phyloP scores from a whole-genome alignment of 2,888 invertebrate species.

The Ennomos fuscantarius region DNA sequence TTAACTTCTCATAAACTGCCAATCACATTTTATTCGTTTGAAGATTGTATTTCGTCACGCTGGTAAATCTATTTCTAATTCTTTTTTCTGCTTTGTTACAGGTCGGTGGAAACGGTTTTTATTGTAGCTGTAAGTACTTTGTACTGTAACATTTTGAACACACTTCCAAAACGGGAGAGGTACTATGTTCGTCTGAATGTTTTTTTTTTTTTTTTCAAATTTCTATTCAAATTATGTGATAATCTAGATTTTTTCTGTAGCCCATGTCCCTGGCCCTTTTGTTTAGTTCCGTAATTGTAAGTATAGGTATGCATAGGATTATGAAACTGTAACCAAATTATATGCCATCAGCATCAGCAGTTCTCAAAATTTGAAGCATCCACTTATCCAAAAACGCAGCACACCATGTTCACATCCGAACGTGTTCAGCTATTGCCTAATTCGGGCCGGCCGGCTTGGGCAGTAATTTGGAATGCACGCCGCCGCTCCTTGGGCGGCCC shows the following conservation, averaged over 20 bases:
- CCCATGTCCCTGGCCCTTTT: too few relatives aligned
- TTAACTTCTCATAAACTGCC: conserved; percentile 15
- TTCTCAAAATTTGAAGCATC: not conserved
- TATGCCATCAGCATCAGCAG: conserved; percentile 6
- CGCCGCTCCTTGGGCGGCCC: conserved; percentile 27
- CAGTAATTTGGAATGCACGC: conserved; percentile 23
- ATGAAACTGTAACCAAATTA: conserved; percentile 2
- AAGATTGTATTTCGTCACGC: conserved; percentile 18
- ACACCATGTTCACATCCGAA: conserved; percentile 17
- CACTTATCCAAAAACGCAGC: conserved; percentile 25
- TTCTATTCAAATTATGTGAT: too few relatives aligned
- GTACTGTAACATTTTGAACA: too few relatives aligned
- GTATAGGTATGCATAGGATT: conserved; percentile 3
- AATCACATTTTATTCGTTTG: conserved; percentile 13
- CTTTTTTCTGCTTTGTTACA: conserved; percentile 47
- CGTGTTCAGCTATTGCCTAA: conserved; percentile 23
- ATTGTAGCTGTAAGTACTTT: too few relatives aligned
- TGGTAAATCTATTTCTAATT: conserved; percentile 15
- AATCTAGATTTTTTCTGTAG: too few relatives aligned
- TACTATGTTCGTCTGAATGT: too few relatives aligned
- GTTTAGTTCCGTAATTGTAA: too few relatives aligned
- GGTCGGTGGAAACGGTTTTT: conserved; percentile 41
- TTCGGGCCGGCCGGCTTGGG: conserved; percentile 8
- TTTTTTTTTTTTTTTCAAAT: too few relatives aligned
- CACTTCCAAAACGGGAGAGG: too few relatives aligned